Evolutionary conservation across 2,888 invertebrate species (phyloP).

Genomic region (Monopis laevigella): DNA sequence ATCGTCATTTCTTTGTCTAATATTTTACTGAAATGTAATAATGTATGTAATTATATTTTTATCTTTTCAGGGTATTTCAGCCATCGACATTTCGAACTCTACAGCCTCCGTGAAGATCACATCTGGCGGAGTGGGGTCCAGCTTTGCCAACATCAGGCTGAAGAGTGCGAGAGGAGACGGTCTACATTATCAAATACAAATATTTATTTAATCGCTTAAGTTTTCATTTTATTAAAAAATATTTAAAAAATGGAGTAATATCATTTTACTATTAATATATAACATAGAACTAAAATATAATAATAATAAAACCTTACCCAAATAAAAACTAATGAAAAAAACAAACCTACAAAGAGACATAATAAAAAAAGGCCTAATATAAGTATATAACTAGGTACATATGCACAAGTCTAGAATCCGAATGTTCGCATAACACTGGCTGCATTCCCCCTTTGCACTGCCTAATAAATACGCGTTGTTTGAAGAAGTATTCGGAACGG

Average conservation of each 20-base stretch:
- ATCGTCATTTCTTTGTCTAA: neutral
- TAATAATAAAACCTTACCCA: too few species aligned
- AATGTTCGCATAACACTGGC: too few species aligned
- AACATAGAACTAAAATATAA: neutral
- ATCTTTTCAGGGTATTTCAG: conserved; percentile 42
- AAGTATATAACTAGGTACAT: neutral
- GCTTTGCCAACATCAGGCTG: conserved; percentile 40
- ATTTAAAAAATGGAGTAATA: neutral
- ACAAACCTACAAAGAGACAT: too few species aligned
- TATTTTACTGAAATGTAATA: neutral
- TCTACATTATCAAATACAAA: conserved; percentile 36
- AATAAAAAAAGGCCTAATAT: neutral
- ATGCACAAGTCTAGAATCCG: too few species aligned
- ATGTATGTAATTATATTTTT: too few species aligned
- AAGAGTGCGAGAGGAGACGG: conserved; percentile 39
- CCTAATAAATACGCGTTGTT: too few species aligned
- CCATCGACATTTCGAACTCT: conserved; percentile 34
- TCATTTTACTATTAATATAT: neutral
- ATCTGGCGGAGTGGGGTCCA: conserved; percentile 42
- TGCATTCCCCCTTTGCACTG: too few species aligned
- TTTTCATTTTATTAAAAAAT: neutral
- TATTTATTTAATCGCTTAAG: conserved; percentile 25
- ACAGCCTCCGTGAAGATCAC: conserved; percentile 35
- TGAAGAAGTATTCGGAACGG: too few species aligned
- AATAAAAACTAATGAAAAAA: too few species aligned